Conservation (phyloP, 2,113 vertebrate genomes). For the Alligator sinensis region DNA sequence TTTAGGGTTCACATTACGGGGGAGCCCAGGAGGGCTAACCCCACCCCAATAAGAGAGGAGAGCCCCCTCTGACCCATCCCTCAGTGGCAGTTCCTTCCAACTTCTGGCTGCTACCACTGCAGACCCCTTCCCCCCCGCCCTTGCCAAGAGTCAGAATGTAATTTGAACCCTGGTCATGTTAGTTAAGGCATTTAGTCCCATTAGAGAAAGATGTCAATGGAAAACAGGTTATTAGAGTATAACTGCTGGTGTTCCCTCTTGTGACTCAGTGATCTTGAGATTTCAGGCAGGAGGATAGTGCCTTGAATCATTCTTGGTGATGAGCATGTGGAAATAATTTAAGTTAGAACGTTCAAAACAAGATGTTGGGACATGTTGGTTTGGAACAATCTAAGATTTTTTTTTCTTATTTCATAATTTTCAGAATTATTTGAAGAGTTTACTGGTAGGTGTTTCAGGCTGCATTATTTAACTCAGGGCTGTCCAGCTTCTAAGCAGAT, state of each 20-base stretch:
- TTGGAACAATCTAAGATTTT: neutral
- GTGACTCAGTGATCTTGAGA: conserved; percentile 13
- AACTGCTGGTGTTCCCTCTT: neutral
- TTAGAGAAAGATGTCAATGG: conserved; percentile 4
- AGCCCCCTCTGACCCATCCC: too few species aligned
- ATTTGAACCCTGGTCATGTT: neutral
- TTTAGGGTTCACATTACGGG: too few species aligned
- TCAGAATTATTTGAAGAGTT: neutral
- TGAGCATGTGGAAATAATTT: neutral
- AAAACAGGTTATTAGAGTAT: neutral
- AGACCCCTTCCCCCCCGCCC: too few species aligned
- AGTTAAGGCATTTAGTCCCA: neutral
- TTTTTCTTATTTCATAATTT: neutral
- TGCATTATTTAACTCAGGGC: neutral
- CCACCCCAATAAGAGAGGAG: too few species aligned
- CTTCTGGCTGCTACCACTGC: too few species aligned
- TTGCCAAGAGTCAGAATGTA: too few species aligned
- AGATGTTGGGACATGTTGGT: neutral
- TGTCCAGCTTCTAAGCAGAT: too few species aligned
- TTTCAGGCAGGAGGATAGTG: neutral
- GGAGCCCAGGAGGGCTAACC: too few species aligned
- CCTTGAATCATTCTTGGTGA: neutral
- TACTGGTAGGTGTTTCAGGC: neutral
- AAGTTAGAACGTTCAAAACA: neutral
- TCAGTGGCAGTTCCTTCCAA: too few species aligned